Evolutionary conservation across 2,888 invertebrate species (phyloP), one percentile per base, ranked within the genome.

Genomic region (Cryptophagus acutangulus): DNA sequence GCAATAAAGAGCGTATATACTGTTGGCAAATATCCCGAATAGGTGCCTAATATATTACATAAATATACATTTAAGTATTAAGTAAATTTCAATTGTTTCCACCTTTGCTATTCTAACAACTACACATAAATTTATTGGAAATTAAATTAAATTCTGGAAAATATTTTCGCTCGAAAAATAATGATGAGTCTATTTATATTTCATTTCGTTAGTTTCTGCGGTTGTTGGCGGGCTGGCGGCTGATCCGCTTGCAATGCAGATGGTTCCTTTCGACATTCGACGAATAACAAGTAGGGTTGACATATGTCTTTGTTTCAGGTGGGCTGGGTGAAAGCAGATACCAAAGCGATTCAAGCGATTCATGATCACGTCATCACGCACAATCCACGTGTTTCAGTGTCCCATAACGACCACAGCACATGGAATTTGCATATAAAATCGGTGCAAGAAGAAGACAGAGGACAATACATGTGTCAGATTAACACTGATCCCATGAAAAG

Each of bases 401-500:
- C 87, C 18, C 90, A 88, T 67, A 82, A 81, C 62, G 90, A 91
- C 61, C 85, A 87, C 68, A 77, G 82, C 49, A 86, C 84, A 59
- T 93, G 93, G 93, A 89, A 88, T 71, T 76, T 94, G 47, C 88
- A 89, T 69, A 89, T 94, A 63, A 84, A 82, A 61, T 82, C 84
- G 56, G 84, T 87, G 2, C 85, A 87, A 59, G 87, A 87, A 63
- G 89, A 90, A 62, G 93, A 94, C 69, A 78, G 83, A 34, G 93
- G 93, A 17, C 80, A 84, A 55, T 93, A 92, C 72, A 91, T 91
- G 90, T 93, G 92, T 70, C 92, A 93, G 73, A 83, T 93, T 61
- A 93, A 93, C 73, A 92, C 92, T 13, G 88, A 90, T 71, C 93
- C 92, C 0, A 92, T 92, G 92, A 87, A 87, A 71, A 88, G 87